Percentiles rank a stretch among this genome's conserved stretches.
These are phyloP conservation scores for Aleiodes testaceus DNA, from an alignment of 2,888 invertebrate genomes.

Conservation along the genomic window DNA sequence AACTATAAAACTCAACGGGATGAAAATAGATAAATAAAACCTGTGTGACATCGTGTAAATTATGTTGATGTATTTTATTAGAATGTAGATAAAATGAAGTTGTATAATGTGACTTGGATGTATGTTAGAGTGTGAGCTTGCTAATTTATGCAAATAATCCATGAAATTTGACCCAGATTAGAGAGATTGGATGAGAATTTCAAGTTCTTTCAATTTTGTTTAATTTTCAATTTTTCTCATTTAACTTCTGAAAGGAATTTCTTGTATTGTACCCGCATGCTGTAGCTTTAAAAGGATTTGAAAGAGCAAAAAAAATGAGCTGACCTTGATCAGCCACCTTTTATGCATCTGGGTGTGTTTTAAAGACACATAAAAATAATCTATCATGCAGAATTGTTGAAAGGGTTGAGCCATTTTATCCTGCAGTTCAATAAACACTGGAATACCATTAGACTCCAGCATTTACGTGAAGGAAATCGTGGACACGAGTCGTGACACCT, in stretches of 20 bases:
- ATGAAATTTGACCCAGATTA: constrained; percentile 20
- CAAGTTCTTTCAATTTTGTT: too few species aligned
- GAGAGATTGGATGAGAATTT: background rate
- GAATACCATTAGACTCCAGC: constrained; percentile 14
- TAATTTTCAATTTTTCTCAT: background rate
- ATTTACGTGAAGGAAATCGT: constrained; percentile 6
- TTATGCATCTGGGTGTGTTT: constrained; percentile 1
- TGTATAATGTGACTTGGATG: constrained; percentile 1
- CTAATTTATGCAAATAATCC: background rate
- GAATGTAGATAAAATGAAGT: background rate
- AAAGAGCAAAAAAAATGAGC: constrained; percentile 40
- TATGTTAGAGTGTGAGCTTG: background rate
- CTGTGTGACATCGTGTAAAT: constrained; percentile 17
- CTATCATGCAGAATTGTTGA: constrained; percentile 14
- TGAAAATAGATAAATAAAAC: constrained; percentile 21
- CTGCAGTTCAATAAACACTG: constrained; percentile 8
- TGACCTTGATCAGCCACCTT: constrained; percentile 51
- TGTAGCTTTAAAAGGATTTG: constrained; percentile 36
- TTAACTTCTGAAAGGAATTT: background rate
- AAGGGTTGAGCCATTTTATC: constrained; percentile 13
- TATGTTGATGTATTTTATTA: constrained; percentile 17
- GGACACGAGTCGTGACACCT: constrained; percentile 18
- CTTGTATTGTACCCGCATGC: background rate
- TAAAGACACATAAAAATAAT: background rate
- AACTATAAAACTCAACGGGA: background rate